A percentile compares a stretch with the other conserved stretches of the same genome.
These are phyloP conservation scores for Pangasius macronema DNA, from an alignment of 2,797 vertebrate species.

Conservation along the genomic window DNA sequence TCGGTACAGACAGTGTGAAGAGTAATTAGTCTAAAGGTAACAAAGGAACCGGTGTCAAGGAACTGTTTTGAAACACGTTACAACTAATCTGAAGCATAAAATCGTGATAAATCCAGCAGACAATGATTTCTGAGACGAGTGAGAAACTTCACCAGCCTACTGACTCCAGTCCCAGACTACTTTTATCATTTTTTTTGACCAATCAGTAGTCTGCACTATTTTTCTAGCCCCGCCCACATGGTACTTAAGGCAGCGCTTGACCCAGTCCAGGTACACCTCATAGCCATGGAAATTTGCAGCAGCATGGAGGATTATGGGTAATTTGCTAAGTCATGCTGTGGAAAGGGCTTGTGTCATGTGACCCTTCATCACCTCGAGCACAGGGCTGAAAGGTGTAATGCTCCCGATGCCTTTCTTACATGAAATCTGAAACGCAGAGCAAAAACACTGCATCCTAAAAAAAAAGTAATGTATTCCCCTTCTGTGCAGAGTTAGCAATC, in stretches of 20 bases:
- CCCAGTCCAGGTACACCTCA: not conserved
- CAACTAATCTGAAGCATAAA: not conserved
- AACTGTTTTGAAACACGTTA: not conserved
- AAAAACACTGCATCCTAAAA: conserved; percentile 35
- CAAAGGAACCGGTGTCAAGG: too few relatives aligned
- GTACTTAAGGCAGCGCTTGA: too few relatives aligned
- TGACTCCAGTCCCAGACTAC: not conserved
- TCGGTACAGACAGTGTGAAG: not conserved
- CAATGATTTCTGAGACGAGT: not conserved
- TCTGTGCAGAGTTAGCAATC: conserved; percentile 15
- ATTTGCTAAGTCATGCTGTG: not conserved
- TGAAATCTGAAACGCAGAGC: not conserved
- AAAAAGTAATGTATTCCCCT: conserved; percentile 9
- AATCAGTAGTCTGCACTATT: not conserved
- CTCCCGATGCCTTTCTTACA: not conserved
- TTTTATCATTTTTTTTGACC: not conserved
- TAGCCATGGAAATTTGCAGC: not conserved
- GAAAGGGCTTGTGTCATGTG: not conserved
- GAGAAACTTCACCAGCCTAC: not conserved
- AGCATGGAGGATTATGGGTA: not conserved
- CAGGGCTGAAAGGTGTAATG: not conserved
- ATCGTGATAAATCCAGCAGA: not conserved
- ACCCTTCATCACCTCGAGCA: not conserved
- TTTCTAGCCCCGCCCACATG: not conserved
- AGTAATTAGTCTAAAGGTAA: not conserved